Base-by-base conservation (phyloP, 37 sponge, comb jelly and placozoan species). In the Cladorhizidae sp. region DNA sequence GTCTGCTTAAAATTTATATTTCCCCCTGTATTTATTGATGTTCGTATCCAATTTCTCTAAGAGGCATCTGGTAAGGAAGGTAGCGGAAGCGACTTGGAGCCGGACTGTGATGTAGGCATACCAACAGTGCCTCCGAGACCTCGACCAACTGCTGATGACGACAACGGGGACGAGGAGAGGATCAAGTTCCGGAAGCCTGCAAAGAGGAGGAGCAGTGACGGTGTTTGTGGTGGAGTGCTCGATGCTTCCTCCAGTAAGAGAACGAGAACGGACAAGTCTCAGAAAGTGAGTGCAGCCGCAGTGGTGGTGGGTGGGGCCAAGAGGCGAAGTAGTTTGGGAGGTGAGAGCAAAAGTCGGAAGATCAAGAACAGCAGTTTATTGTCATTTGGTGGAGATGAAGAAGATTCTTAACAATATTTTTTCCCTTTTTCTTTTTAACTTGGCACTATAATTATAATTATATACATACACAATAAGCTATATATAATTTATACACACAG, bases 371-470 rank as follows among this genome's bases (percentile, higher is more conserved):
- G 38, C 11, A 89, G 84, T 39, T 65, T 89, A 35, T 51, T 89
- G 2, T 89, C 89, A 31, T 89, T 89, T 89, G 79, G 70, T 39
- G 84, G 78, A 20, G 89, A 83, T 14, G 79, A 82, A 1, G 81
- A 86, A 26, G 79, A 85, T 6, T 3, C 70, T 21, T n/a, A n/a
- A n/a, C n/a, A n/a, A n/a, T n/a, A n/a, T n/a, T n/a, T n/a, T n/a
- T n/a, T n/a, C n/a, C n/a, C n/a, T n/a, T n/a, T n/a, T n/a, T n/a
- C n/a, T n/a, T n/a, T n/a, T n/a, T n/a, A n/a, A n/a, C n/a, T n/a
- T n/a, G n/a, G n/a, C n/a, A n/a, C n/a, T n/a, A n/a, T n/a, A n/a
- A n/a, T n/a, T n/a, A n/a, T n/a, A n/a, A n/a, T n/a, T n/a, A n/a
- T n/a, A n/a, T n/a, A n/a, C n/a, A n/a, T n/a, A n/a, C n/a, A n/a